Conservation (phyloP, 2,888 invertebrate genomes). For the Bursaphelenchus okinawaensis region DNA sequence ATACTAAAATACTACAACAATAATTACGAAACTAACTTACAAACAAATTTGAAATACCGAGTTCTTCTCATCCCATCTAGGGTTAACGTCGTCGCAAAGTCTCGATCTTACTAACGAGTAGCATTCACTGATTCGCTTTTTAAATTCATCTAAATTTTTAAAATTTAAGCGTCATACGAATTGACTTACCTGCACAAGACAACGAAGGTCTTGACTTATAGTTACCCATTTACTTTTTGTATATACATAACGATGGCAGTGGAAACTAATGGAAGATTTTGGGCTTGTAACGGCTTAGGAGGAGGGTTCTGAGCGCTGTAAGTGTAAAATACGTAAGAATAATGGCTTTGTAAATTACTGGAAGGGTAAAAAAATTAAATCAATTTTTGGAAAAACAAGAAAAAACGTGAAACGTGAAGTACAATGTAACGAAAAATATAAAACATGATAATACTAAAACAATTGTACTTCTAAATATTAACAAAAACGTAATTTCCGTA, state of each 20-base stretch:
- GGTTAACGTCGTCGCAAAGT: constrained; percentile 59
- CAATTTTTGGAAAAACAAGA: no score
- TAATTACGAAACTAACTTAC: constrained; percentile 38
- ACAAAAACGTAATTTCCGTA: no score
- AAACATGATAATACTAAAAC: no score
- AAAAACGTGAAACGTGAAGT: no score
- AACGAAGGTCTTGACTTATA: constrained; percentile 53
- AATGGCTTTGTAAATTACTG: no score
- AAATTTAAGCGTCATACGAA: background rate
- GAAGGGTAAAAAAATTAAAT: no score
- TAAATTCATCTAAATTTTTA: constrained; percentile 59
- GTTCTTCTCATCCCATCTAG: constrained; percentile 56
- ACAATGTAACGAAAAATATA: no score
- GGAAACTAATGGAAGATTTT: background rate
- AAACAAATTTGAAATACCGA: constrained; percentile 58
- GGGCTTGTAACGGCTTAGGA: no score
- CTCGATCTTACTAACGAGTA: constrained; percentile 60
- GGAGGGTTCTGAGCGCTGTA: no score
- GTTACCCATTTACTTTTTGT: constrained; percentile 42
- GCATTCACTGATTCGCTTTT: constrained; percentile 62
- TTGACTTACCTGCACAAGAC: constrained; percentile 47
- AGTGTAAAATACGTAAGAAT: no score
- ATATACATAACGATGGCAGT: background rate
- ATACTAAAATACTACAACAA: background rate
- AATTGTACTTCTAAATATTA: no score